phyloP scores from a whole-genome alignment of 2,113 vertebrate species.

The Agelaius tricolor region DNA sequence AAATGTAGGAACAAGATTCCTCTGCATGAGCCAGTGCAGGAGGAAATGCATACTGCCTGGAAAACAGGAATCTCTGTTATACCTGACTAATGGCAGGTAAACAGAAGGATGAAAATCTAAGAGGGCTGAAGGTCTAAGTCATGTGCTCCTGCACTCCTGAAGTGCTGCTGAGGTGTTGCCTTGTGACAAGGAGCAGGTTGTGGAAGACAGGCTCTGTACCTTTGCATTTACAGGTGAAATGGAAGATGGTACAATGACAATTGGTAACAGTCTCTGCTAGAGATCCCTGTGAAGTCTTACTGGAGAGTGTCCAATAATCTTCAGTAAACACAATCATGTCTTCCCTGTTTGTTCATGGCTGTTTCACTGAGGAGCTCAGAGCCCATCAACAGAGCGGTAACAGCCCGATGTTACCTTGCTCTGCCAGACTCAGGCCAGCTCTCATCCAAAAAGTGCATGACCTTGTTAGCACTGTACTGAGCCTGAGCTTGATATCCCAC shows the following conservation, averaged over 20 bases:
- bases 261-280: not conserved
- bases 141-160: not conserved
- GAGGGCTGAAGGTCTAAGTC: not conserved
- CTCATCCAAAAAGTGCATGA: not conserved
- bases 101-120: not conserved
- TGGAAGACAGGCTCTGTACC: not conserved
- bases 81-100: not conserved
- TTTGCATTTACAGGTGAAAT: not conserved
- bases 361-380: not conserved
- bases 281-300: not conserved
- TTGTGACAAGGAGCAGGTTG: not conserved
- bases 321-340: not conserved
- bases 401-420: not conserved
- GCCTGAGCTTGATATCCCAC: not conserved
- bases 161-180: not conserved
- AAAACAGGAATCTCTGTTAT: not conserved
- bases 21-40: not conserved
- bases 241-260: not conserved
- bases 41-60: not conserved
- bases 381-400: rapidly evolving
- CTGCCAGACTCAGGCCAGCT: not conserved
- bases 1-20: not conserved
- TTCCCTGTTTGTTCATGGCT: not conserved
- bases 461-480: not conserved
- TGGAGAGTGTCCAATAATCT: not conserved